phyloP scores from a whole-genome alignment of 2,113 vertebrate genomes.

The Myiozetetes cayanensis region DNA sequence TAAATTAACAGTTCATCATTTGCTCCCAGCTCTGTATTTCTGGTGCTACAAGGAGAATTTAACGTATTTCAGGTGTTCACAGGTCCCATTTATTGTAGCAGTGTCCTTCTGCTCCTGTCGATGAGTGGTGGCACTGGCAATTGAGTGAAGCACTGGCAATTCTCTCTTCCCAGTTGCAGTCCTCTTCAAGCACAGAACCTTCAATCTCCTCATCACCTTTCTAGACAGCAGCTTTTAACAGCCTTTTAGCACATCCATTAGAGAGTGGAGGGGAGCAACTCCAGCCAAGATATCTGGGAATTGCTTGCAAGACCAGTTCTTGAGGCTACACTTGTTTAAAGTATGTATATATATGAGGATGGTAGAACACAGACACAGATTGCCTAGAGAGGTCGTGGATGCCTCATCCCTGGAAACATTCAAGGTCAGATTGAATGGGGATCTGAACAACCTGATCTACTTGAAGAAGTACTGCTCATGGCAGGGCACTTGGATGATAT shows the following conservation, averaged over 20 bases:
- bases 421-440: too few species aligned
- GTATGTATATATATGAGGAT: neutral
- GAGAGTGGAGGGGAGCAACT: neutral
- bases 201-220: neutral
- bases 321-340: neutral
- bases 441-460: neutral
- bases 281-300: neutral
- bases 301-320: neutral
- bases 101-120: neutral
- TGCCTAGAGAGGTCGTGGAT: neutral
- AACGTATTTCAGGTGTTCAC: neutral
- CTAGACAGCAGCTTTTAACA: neutral
- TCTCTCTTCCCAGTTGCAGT: neutral
- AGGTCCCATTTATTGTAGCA: fast-evolving
- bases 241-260: neutral
- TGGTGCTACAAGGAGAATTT: fast-evolving
- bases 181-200: neutral
- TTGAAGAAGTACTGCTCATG: neutral
- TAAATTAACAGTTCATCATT: neutral
- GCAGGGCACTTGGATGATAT: neutral
- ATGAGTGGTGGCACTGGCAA: neutral
- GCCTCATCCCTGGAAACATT: neutral
- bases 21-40: neutral
- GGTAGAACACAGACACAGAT: neutral
- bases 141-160: neutral